A percentile compares a stretch with the other conserved stretches of the same genome.
Conservation (phyloP, 1,140 invertebrate genomes). For the Drosophila kanapiae region DNA sequence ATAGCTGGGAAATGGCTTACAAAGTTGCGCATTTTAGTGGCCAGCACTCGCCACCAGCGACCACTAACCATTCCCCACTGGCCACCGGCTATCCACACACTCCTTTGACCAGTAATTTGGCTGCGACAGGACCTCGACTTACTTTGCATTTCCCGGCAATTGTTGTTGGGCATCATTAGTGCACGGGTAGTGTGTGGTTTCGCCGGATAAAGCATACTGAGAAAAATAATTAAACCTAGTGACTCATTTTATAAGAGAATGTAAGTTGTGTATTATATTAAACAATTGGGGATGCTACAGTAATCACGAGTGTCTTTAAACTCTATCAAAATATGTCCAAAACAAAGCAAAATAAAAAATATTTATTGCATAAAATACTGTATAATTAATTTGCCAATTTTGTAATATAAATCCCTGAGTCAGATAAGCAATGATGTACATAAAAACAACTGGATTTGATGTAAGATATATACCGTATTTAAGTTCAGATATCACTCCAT, state of each 20-base stretch:
- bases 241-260: too few species aligned
- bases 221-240: constrained; percentile 9
- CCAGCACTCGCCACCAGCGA: constrained; percentile 19
- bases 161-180: constrained; percentile 63
- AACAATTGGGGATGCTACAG: too few species aligned
- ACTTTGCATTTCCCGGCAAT: constrained; percentile 59
- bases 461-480: not conserved
- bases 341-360: too few species aligned
- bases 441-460: too few species aligned
- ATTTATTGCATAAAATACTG: not conserved
- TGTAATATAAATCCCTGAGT: not conserved
- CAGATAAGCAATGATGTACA: too few species aligned
- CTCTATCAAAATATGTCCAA: too few species aligned
- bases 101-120: constrained; percentile 54
- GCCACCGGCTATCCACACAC: constrained; percentile 26
- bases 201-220: constrained; percentile 47
- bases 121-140: constrained; percentile 42
- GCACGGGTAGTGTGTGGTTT: constrained; percentile 45
- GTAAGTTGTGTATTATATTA: too few species aligned
- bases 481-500: accelerated
- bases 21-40: constrained; percentile 70
- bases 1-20: constrained; percentile 65
- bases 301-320: too few species aligned
- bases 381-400: too few species aligned
- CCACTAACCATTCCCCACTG: constrained; percentile 16